Base-by-base conservation (phyloP, 2,113 vertebrate genomes). In the Platysteira castanea region DNA sequence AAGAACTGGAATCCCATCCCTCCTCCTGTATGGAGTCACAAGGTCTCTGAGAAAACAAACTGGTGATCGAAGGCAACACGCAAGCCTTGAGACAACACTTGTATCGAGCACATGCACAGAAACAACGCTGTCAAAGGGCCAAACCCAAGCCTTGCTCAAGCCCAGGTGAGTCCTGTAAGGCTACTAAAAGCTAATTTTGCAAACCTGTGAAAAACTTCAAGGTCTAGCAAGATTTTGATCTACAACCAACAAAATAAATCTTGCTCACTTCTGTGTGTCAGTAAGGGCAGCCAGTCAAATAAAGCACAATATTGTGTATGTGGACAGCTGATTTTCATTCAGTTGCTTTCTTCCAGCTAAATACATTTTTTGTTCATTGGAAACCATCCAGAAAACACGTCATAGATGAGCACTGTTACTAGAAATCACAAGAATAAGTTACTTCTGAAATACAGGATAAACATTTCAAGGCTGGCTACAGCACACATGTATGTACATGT, bases 361-460 rank as follows among this genome's bases (percentile, higher is more conserved):
- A 83, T 60, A 73, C 2, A 52, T 67, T 33, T 86, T 71, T 71
- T 86, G 31, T 68, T 89, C 19, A n/a, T 37, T 89, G 76, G 70
- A 91, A 81, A n/a, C 37, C 14, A 64, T 27, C 50, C 67, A 84
- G 59, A n/a, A 78, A 89, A 87, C 12, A 70, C 44, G 47, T 82
- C 50, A 80, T 7, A 73, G 54, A 64, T 75, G 61, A 89, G 50
- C 20, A 70, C 57, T 60, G 27, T 53, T 85, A 85, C 52, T 64
- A 76, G 33, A 89, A 94, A 67, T 39, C 53, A 77, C 24, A 85
- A 49, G 42, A 96, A 68, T 6, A 79, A 86, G 27, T 56, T 26
- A 57, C 26, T 92, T 84, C 39, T 63, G 44, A 89, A 96, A 61
- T 31, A 56, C 4, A 78, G 41, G 47, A 76, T 57, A 84, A 96